A percentile compares a stretch with the other conserved stretches of the same genome.
Conservation (phyloP, 2,888 invertebrate species). For the Ormyrus labotus region DNA sequence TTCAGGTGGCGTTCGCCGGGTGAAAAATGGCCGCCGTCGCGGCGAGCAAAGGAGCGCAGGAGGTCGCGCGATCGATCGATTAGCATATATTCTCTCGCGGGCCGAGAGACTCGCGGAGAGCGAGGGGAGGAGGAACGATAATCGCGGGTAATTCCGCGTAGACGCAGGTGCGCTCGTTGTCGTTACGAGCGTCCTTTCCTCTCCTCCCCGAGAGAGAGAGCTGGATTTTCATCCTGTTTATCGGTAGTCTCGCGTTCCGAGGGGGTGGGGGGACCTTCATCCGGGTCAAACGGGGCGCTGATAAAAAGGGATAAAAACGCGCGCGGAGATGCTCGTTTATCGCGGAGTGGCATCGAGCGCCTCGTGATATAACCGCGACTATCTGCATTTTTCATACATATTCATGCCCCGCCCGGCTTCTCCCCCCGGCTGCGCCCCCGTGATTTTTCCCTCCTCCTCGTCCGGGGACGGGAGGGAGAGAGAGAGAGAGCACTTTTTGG, state of each 20-base stretch:
- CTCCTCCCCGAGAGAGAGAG: too few relatives aligned
- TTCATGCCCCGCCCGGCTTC: constrained; percentile 55
- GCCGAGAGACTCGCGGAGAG: not conserved
- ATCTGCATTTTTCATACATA: constrained; percentile 55
- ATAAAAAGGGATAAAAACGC: constrained; percentile 8
- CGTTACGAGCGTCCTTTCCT: constrained; percentile 13
- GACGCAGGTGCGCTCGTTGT: not conserved
- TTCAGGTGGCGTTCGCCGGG: constrained; percentile 19
- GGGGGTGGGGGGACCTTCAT: too few relatives aligned
- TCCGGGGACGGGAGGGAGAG: not conserved
- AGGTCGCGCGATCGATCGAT: constrained; percentile 49
- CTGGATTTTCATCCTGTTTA: too few relatives aligned
- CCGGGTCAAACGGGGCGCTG: not conserved
- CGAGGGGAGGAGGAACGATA: not conserved
- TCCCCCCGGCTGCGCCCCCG: too few relatives aligned
- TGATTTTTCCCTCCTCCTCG: not conserved
- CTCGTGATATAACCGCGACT: constrained; percentile 41
- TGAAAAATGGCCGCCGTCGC: constrained; percentile 37
- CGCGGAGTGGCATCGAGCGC: constrained; percentile 3
- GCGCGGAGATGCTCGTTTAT: constrained; percentile 26
- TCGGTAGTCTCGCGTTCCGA: too few relatives aligned
- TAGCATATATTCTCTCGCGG: constrained; percentile 32
- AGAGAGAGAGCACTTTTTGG: not conserved
- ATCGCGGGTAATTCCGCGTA: not conserved
- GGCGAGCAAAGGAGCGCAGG: constrained; percentile 33